A percentile compares a stretch with the other conserved stretches of the same genome.
Evolutionary conservation across 2,888 invertebrate genomes (phyloP).

Genomic region (Trichopria drosophilae): DNA sequence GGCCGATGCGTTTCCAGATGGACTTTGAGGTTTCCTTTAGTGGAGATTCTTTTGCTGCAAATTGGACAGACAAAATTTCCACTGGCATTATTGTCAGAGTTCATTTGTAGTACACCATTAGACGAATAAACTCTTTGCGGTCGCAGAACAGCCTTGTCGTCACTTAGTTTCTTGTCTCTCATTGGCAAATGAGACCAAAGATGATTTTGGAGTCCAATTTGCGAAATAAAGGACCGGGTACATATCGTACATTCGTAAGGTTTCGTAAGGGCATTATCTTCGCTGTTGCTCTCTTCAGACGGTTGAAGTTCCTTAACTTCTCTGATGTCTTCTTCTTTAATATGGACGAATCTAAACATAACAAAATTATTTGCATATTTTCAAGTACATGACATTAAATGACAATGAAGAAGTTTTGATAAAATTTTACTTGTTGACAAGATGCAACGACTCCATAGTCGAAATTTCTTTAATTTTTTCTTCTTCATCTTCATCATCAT

Average conservation of each 20-base stretch:
- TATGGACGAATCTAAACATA: too few relatives aligned
- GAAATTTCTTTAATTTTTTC: slow-evolving; percentile 42
- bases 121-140: slow-evolving; percentile 49
- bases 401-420: too few relatives aligned
- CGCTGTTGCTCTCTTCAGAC: slow-evolving; percentile 31
- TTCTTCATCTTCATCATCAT: too few relatives aligned
- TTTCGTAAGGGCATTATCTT: slow-evolving; percentile 47
- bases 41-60: slow-evolving; percentile 66
- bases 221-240: slow-evolving; percentile 62
- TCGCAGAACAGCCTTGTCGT: slow-evolving; percentile 41
- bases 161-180: background rate
- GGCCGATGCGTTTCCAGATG: slow-evolving; percentile 69
- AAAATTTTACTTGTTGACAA: slow-evolving; percentile 43
- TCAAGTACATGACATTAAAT: too few relatives aligned
- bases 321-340: too few relatives aligned
- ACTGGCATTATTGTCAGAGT: slow-evolving; percentile 50
- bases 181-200: slow-evolving; percentile 64
- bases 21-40: slow-evolving; percentile 66
- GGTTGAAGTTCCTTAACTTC: too few relatives aligned
- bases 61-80: slow-evolving; percentile 63
- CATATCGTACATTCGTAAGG: slow-evolving; percentile 64
- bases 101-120: slow-evolving; percentile 51
- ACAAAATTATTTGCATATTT: too few relatives aligned
- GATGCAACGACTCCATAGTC: slow-evolving; percentile 36
- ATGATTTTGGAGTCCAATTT: slow-evolving; percentile 67